phyloP scores from a whole-genome alignment of 2,888 invertebrate species.

The Ichneumoninae sp. region DNA sequence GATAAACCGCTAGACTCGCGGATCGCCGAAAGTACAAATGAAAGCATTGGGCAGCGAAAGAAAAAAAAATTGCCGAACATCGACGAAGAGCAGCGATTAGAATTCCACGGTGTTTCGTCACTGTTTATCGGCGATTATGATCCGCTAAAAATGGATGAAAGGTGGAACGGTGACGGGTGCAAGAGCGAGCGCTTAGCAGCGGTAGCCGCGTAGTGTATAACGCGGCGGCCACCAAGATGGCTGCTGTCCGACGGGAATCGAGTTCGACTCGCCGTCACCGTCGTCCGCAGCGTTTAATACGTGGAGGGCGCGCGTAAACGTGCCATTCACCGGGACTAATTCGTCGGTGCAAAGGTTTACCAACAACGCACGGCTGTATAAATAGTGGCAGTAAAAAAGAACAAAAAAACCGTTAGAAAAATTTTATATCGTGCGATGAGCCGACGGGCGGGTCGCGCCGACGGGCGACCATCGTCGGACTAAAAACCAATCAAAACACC shows the following conservation, averaged over 20 bases:
- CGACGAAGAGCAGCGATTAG: not conserved
- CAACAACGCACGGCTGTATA: not conserved
- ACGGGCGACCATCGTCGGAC: not conserved
- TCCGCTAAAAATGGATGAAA: slow-evolving; percentile 43
- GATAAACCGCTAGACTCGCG: not conserved
- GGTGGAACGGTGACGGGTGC: slow-evolving; percentile 6
- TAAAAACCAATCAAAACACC: not conserved
- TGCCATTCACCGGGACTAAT: slow-evolving; percentile 46
- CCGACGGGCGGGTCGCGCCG: slow-evolving; percentile 21
- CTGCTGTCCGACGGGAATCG: slow-evolving; percentile 66
- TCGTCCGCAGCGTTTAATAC: slow-evolving; percentile 55
- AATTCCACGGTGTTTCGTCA: not conserved
- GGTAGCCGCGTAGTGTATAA: slow-evolving; percentile 50
- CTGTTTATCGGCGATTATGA: slow-evolving; percentile 18
- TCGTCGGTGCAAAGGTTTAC: slow-evolving; percentile 16
- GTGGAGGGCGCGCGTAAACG: slow-evolving; percentile 63
- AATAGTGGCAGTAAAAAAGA: not conserved
- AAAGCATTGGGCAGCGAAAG: not conserved
- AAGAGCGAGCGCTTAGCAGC: slow-evolving; percentile 33
- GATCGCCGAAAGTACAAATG: not conserved
- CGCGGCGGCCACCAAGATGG: slow-evolving; percentile 62
- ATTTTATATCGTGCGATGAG: not conserved
- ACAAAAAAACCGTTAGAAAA: slow-evolving; percentile 8
- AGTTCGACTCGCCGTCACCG: slow-evolving; percentile 52
- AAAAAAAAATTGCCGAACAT: not conserved